Base-by-base conservation (phyloP, 2,797 vertebrate species). In the Eutrigla gurnardus region DNA sequence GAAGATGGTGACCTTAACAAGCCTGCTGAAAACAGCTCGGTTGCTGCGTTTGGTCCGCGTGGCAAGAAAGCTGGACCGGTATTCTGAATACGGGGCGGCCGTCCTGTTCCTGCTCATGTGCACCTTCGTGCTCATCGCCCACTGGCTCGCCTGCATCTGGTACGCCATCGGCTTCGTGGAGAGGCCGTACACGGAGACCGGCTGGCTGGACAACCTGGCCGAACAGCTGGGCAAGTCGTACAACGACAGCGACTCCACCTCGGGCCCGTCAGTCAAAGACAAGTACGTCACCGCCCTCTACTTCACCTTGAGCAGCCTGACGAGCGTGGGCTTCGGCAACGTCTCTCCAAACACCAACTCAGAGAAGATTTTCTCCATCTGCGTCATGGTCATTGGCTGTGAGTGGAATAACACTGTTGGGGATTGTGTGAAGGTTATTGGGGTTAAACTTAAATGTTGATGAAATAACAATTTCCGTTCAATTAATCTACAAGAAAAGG, bases 301-400 rank as follows among this genome's bases (percentile, higher is more conserved):
- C 94, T 99, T 99, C 93, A 99, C 98, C 88, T 95, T 99, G 95
- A 99, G 98, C 93, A 99, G 97, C 85, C 94, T 99, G 91, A 99
- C 98, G 25, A 99, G 98, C 0, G 98, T 99, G 67, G 98, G 98
- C 8, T 99, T 99, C 0, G 97, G 98, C 25, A 99, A 99, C 0
- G 97, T 99, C 65, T 99, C 97, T 0, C 98, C 98, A 69, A 99
- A 99, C 93, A 99, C 98, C 89, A 99, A 99, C 93, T 99, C 97
- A 0, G 98, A 99, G 93, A 99, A 99, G 96, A 95, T 99, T 88
- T 99, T 99, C 94, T 99, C 98, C 85, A 99, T 99, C 93, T 99
- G 98, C 1, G 96, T 99, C 92, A 99, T 99, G 98, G 96, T 99
- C 43, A 98, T 99, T 43, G 98, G 98, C 93, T 98, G 98, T 99